Base-by-base conservation (phyloP, 2,888 invertebrate species). In the Cataglyphis cursor region DNA sequence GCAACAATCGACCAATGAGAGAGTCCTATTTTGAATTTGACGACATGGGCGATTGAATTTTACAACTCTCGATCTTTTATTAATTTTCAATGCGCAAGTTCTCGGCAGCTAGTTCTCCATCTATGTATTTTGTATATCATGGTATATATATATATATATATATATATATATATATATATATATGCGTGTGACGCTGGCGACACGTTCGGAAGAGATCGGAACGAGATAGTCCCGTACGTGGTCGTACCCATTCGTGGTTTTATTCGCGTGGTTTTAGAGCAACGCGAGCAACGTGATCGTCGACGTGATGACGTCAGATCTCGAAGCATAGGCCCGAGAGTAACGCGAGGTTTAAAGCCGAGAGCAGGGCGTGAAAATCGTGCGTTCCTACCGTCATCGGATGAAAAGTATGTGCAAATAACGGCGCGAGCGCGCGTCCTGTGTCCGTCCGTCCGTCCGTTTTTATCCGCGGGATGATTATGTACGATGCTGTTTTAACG, bases 351-450 rank as follows among this genome's bases (percentile, higher is more conserved):
- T 93, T 93, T 93, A 91, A 92, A 93, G 92, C 90, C 92, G 93
- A 94, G 93, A 35, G 44, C 92, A 93, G 94, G 94, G 93, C 94
- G 94, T 94, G 93, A 93, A 93, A 93, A 93, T 93, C 93, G 94
- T 93, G 91, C 91, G 87, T 90, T 84, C 86, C 86, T 64, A 82
- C 78, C 78, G 86, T 86, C 82, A 31, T 80, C 78, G 80, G 81
- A 75, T 78, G 85, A 82, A 86, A 8, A 83, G 89, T 88, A 92
- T 93, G 92, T 91, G 89, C 90, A 88, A 92, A 90, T 91, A 92
- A 88, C 83, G 81, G 72, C 76, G 81, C 75, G 78, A 82, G 81
- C 84, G 75, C 75, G 75, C 75, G 86, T n/a, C 18, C 18, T 12
- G 15, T 24, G 48, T 48, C 18, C 48, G 44, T n/a, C 15, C n/a